phyloP scores from a whole-genome alignment of 2,888 invertebrate species.

The Dasysyrphus albostriatus region DNA sequence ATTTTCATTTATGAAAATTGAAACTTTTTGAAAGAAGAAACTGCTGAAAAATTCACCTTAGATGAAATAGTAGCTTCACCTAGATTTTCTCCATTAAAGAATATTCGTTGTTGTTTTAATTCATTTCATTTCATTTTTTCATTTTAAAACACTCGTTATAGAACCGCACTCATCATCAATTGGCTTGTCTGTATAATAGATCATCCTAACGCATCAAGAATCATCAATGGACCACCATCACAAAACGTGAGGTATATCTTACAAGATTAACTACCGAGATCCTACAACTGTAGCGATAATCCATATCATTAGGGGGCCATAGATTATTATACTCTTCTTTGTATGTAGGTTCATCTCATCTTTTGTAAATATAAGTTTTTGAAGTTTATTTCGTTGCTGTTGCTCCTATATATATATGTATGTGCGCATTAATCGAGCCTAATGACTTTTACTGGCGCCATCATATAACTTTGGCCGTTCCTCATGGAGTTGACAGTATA shows the following conservation, averaged over 20 bases:
- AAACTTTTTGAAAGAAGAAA: too few species aligned
- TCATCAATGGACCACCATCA: slow-evolving; percentile 46
- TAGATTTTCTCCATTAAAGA: too few species aligned
- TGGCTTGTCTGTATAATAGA: slow-evolving; percentile 50
- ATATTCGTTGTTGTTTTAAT: slow-evolving; percentile 4
- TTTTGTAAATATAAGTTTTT: slow-evolving; percentile 10
- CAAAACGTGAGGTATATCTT: slow-evolving; percentile 43
- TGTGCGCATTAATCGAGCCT: slow-evolving; percentile 21
- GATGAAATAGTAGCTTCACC: too few species aligned
- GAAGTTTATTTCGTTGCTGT: background rate
- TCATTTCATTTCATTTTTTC: slow-evolving; percentile 10
- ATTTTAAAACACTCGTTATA: slow-evolving; percentile 45
- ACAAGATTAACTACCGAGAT: slow-evolving; percentile 38
- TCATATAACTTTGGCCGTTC: slow-evolving; percentile 13
- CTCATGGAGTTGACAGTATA: slow-evolving; percentile 36
- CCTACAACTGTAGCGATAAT: slow-evolving; percentile 48
- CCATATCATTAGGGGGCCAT: slow-evolving; percentile 47
- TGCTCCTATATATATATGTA: too few species aligned
- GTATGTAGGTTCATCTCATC: slow-evolving; percentile 19
- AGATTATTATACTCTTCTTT: background rate
- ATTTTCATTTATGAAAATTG: too few species aligned
- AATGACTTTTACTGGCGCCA: slow-evolving; percentile 44
- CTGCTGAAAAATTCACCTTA: too few species aligned
- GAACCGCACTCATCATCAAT: slow-evolving; percentile 42
- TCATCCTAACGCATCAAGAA: slow-evolving; percentile 61